Evolutionary conservation across 2,888 invertebrate genomes (phyloP).

Genomic region (Netelia virgata): DNA sequence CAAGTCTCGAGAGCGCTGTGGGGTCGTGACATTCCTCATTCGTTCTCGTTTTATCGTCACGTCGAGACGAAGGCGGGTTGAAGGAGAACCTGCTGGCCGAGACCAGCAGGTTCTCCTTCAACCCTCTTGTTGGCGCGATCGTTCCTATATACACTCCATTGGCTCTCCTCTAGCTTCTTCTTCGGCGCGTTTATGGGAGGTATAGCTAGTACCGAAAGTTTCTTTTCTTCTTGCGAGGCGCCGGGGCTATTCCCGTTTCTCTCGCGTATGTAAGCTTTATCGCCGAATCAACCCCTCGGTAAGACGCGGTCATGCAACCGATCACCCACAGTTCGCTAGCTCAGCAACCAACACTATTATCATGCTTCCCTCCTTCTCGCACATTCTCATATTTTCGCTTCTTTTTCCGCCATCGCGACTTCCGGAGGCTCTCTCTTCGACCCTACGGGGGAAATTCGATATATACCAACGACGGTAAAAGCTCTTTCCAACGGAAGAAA

Average conservation of each 20-base stretch:
- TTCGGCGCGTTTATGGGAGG: constrained; percentile 26
- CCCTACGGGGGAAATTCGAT: constrained; percentile 49
- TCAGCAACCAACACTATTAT: constrained; percentile 47
- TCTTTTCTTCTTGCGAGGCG: constrained; percentile 16
- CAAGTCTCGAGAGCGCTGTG: constrained; percentile 57
- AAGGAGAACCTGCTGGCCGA: no score
- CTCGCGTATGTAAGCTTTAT: constrained; percentile 49
- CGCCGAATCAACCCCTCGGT: constrained; percentile 52
- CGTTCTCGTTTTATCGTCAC: constrained; percentile 66
- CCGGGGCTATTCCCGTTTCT: constrained; percentile 24
- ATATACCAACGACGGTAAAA: constrained; percentile 41
- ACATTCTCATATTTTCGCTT: not conserved
- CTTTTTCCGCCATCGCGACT: constrained; percentile 17
- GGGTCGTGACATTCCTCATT: constrained; percentile 48
- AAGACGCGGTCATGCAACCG: constrained; percentile 33
- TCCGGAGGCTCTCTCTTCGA: not conserved
- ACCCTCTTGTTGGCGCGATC: constrained; percentile 38
- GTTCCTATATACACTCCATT: constrained; percentile 37
- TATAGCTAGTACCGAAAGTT: constrained; percentile 28
- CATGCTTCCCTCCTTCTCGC: not conserved
- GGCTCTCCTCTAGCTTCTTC: constrained; percentile 1
- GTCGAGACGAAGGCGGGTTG: no score
- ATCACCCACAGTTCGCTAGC: constrained; percentile 56
- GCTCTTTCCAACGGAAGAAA: constrained; percentile 18
- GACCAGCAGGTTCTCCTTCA: constrained; percentile 56